Evolutionary conservation across 2,888 invertebrate species (phyloP), one percentile per base, ranked within the genome.

Genomic region (Thysanoteuthis rhombus): DNA sequence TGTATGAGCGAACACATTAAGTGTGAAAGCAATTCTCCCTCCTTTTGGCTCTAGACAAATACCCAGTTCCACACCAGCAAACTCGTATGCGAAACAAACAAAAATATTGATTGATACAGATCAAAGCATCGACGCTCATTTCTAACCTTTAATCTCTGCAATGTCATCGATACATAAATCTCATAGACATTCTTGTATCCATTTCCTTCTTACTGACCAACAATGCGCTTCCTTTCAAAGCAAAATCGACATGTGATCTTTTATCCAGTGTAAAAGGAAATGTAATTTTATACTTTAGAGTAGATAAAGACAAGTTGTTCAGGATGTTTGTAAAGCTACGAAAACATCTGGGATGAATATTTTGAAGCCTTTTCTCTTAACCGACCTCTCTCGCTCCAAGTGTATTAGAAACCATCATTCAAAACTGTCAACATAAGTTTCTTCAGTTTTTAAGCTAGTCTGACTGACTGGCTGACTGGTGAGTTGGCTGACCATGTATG

Each of bases 141-240:
- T 75, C n/a, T 75, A 75, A 75, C 75, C 75, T 75, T 75, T 75
- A 75, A 75, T 75, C 75, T 75, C n/a, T 75, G 75, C 75, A 75
- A 75, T 75, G 75, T 75, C 75, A 75, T 75, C 75, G 32, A 32
- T 75, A 75, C n/a, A 75, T 75, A 75, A 75, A 75, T 75, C 75
- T 75, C 75, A 75, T 75, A 75, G 75, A 75, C 75, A 75, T 75
- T 75, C 75, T n/a, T 75, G 75, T 32, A 75, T 75, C 75, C 75
- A 32, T 75, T 75, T n/a, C 75, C 75, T 75, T 75, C 75, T 75
- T 75, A 12, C 75, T 75, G 75, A 75, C 32, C 75, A 75, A 75
- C 75, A n/a, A 32, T 75, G 32, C n/a, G n/a, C 8, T 75, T 32
- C n/a, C 75, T 75, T 75, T 75, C 32, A 75, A 75, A 75, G 75